Conservation (phyloP, 2,113 vertebrate genomes). For the Urocitellus parryii region DNA sequence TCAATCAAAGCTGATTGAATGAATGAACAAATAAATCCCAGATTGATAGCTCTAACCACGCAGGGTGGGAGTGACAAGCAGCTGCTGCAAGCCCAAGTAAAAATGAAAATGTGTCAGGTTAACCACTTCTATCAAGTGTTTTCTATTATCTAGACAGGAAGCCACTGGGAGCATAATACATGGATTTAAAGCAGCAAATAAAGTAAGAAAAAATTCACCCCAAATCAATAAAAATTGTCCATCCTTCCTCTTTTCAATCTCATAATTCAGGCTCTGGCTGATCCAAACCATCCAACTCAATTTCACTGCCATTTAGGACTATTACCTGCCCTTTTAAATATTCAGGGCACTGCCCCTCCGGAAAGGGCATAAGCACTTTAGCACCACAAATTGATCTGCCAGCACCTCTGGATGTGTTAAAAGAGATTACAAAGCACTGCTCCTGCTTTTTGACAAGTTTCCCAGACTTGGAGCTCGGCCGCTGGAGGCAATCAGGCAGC, state of each 20-base stretch:
- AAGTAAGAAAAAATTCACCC: constrained; percentile 29
- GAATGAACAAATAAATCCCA: background rate
- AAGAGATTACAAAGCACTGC: constrained; percentile 66
- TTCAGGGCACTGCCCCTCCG: constrained; percentile 20
- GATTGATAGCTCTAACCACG: background rate
- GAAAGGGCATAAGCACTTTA: background rate
- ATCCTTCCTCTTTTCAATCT: background rate
- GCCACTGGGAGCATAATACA: background rate
- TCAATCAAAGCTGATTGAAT: background rate
- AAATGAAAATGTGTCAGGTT: constrained; percentile 52
- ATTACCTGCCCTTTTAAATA: constrained; percentile 56
- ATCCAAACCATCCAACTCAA: constrained; percentile 10
- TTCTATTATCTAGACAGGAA: constrained; percentile 65
- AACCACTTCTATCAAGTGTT: constrained; percentile 55
- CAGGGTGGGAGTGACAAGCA: background rate
- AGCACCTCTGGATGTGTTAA: constrained; percentile 8
- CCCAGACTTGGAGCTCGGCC: background rate
- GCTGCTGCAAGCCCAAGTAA: background rate
- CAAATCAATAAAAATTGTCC: constrained; percentile 47
- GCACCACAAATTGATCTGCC: background rate
- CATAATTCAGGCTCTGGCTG: background rate
- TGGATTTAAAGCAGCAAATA: constrained; percentile 67
- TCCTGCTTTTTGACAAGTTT: constrained; percentile 37
- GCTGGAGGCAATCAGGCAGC: background rate
- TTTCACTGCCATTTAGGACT: constrained; percentile 9